These are phyloP conservation scores for Cololabis saira DNA, from an alignment of 2,113 vertebrate genomes.

Conservation along the genomic window DNA sequence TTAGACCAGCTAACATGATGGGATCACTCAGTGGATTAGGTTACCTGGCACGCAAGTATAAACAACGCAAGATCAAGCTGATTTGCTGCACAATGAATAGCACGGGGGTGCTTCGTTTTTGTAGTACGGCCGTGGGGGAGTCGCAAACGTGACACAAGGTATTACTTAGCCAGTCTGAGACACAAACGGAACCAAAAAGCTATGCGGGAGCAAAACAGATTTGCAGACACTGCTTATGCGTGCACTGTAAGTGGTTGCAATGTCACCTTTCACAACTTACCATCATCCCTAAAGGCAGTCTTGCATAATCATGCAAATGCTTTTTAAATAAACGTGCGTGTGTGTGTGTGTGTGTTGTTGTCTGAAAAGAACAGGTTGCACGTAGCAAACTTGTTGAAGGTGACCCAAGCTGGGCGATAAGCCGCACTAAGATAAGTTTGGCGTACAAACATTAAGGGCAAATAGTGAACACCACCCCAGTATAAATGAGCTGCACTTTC, in stretches of 20 bases:
- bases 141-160: not conserved
- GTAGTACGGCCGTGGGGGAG: not conserved
- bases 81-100: conserved; percentile 18
- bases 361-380: not conserved
- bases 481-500: conserved; percentile 4
- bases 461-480: conserved; percentile 8
- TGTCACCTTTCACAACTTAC: conserved; percentile 5
- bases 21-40: conserved; percentile 69
- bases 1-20: conserved; percentile 62
- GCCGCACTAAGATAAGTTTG: not conserved
- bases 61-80: conserved; percentile 52
- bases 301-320: not conserved
- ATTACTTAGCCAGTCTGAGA: not conserved
- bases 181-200: not conserved
- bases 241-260: not conserved
- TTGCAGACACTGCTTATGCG: not conserved
- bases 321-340: not conserved
- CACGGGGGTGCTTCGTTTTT: not conserved
- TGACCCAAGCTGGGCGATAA: not conserved
- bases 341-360: no score
- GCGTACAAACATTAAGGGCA: not conserved
- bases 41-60: conserved; percentile 46
- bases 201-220: not conserved
- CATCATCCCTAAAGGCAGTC: not conserved
- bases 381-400: conserved; percentile 9